These are phyloP conservation scores for Bombyx mandarina DNA, from an alignment of 1,140 invertebrate genomes.

Conservation along the genomic window DNA sequence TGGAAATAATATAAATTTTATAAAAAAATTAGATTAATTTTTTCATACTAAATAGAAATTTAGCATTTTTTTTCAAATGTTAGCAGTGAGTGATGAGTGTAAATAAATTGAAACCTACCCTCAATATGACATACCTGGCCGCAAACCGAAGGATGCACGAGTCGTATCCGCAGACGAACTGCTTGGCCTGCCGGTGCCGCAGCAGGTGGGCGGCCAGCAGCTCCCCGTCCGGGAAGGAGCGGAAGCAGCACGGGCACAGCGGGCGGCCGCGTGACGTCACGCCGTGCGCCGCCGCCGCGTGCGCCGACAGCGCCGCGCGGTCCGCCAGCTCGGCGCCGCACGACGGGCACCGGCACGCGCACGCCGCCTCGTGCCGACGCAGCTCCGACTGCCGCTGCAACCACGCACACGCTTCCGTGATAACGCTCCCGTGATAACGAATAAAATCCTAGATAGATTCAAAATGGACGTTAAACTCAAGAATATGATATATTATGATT, in stretches of 20 bases:
- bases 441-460: too few relatives aligned
- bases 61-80: too few relatives aligned
- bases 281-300: conserved; percentile 23
- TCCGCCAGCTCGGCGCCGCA: conserved; percentile 17
- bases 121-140: neutral
- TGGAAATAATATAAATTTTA: neutral
- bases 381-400: conserved; percentile 20
- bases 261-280: conserved; percentile 13
- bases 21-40: neutral
- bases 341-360: conserved; percentile 26
- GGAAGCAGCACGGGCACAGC: conserved; percentile 40
- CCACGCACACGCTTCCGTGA: neutral
- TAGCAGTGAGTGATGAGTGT: neutral
- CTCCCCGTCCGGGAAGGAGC: conserved; percentile 12
- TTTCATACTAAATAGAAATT: neutral
- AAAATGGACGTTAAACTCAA: too few relatives aligned
- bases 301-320: conserved; percentile 28
- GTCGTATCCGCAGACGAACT: conserved; percentile 52
- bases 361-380: conserved; percentile 28
- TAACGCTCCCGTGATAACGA: neutral
- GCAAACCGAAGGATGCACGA: conserved; percentile 51
- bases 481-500: too few relatives aligned
- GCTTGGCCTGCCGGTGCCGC: conserved; percentile 38
- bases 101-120: too few relatives aligned
- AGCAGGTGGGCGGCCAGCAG: conserved; percentile 33